These are phyloP conservation scores for Strigamia transsilvanica DNA, from an alignment of 2,888 invertebrate species.

Conservation along the genomic window DNA sequence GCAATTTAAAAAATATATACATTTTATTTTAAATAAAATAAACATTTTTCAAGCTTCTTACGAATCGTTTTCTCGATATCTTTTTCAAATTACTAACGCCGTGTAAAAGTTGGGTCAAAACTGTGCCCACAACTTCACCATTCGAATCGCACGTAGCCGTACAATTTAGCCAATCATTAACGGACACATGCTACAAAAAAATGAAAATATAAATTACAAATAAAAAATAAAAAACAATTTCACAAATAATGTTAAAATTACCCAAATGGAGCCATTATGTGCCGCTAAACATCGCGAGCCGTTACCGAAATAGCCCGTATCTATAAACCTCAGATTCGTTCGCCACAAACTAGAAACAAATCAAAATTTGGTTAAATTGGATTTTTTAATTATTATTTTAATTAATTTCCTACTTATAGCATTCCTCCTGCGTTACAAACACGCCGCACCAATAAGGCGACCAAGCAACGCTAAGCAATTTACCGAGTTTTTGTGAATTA, in stretches of 20 bases:
- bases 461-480: constrained; percentile 1
- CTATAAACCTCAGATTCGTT: constrained; percentile 15
- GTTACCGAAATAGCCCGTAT: constrained; percentile 45
- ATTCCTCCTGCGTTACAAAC: constrained; percentile 44
- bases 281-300: background rate
- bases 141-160: constrained; percentile 28
- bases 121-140: constrained; percentile 44
- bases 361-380: background rate
- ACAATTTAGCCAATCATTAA: constrained; percentile 50
- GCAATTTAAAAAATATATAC: background rate
- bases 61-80: constrained; percentile 30
- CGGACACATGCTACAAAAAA: background rate
- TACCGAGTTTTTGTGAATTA: background rate
- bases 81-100: constrained; percentile 7
- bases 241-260: background rate
- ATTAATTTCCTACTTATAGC: constrained; percentile 12
- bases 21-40: background rate
- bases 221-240: background rate
- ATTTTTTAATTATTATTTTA: background rate
- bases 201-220: background rate
- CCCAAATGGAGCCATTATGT: constrained; percentile 46
- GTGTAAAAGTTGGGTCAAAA: constrained; percentile 28
- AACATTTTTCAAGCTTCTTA: background rate
- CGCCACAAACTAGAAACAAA: constrained; percentile 15
- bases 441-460: constrained; percentile 50